A percentile compares a stretch with the other conserved stretches of the same genome.
Evolutionary conservation across 2,113 vertebrate species (phyloP).

Genomic region (Campylorhamphus procurvoides): DNA sequence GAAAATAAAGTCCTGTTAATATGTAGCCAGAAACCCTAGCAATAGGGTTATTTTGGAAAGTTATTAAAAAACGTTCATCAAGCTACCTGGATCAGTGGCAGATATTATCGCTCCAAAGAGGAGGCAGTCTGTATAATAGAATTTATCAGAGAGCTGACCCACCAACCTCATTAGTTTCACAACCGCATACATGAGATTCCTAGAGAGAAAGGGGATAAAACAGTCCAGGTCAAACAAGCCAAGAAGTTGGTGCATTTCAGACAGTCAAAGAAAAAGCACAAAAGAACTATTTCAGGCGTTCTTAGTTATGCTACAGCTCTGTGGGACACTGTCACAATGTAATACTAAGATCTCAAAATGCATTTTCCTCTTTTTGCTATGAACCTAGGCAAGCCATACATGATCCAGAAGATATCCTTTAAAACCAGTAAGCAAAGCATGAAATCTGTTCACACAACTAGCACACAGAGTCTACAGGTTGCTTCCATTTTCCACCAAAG

Average conservation of each 20-base stretch:
- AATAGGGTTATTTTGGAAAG: neutral
- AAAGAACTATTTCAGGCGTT: neutral
- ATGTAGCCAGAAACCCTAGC: neutral
- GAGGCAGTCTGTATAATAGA: conserved; percentile 98
- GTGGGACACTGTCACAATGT: neutral
- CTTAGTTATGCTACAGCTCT: neutral
- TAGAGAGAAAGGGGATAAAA: conserved; percentile 53
- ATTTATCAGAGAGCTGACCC: conserved; percentile 92
- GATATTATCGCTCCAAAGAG: conserved; percentile 98
- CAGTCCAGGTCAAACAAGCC: neutral
- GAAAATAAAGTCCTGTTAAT: neutral
- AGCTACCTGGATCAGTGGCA: conserved; percentile 94
- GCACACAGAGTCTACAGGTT: neutral
- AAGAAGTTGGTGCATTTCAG: neutral
- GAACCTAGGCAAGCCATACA: neutral
- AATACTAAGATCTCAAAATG: neutral
- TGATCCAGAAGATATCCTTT: neutral
- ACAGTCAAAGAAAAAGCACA: neutral
- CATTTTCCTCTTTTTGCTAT: neutral
- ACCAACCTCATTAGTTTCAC: conserved; percentile 94
- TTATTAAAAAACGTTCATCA: neutral
- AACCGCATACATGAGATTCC: conserved; percentile 98
- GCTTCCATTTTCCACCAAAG: neutral
- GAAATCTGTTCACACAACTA: neutral
- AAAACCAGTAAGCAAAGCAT: neutral